Percentiles rank a stretch among this genome's conserved stretches.
Conservation (phyloP, 1,140 invertebrate species). For the Schlechtendalia chinensis region DNA sequence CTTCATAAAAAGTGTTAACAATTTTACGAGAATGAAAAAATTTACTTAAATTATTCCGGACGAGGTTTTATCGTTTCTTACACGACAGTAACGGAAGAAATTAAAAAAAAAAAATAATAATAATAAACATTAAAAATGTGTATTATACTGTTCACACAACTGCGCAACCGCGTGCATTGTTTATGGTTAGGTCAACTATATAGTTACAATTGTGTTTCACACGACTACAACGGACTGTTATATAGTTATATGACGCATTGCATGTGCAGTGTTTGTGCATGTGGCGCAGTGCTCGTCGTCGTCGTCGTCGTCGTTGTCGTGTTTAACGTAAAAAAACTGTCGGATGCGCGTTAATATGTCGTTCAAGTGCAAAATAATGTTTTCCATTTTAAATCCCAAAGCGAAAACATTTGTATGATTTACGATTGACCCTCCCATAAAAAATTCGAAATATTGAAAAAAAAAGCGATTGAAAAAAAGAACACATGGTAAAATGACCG, state of each 20-base stretch:
- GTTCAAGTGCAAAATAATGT: conserved; percentile 37
- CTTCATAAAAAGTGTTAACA: conserved; percentile 24
- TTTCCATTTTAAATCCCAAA: conserved; percentile 11
- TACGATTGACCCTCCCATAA: conserved; percentile 36
- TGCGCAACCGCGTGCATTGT: too few species aligned
- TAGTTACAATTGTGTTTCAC: too few species aligned
- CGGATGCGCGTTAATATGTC: background rate
- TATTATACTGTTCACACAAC: too few species aligned
- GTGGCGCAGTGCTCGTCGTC: background rate
- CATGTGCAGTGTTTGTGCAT: background rate
- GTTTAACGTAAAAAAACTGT: too few species aligned
- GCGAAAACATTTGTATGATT: conserved; percentile 45
- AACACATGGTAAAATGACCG: conserved; percentile 19
- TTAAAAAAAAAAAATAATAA: background rate
- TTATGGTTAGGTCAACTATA: too few species aligned
- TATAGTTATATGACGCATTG: too few species aligned
- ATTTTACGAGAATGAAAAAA: background rate
- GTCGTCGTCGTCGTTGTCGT: background rate
- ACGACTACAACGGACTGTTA: too few species aligned
- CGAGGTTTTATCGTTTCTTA: conserved; percentile 21
- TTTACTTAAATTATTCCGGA: conserved; percentile 23
- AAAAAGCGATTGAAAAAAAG: background rate
- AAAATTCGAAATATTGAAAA: conserved; percentile 30
- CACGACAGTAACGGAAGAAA: background rate
- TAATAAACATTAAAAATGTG: too few species aligned